These are phyloP conservation scores for Dryobota labecula DNA, from an alignment of 2,888 invertebrate species.

Conservation along the genomic window DNA sequence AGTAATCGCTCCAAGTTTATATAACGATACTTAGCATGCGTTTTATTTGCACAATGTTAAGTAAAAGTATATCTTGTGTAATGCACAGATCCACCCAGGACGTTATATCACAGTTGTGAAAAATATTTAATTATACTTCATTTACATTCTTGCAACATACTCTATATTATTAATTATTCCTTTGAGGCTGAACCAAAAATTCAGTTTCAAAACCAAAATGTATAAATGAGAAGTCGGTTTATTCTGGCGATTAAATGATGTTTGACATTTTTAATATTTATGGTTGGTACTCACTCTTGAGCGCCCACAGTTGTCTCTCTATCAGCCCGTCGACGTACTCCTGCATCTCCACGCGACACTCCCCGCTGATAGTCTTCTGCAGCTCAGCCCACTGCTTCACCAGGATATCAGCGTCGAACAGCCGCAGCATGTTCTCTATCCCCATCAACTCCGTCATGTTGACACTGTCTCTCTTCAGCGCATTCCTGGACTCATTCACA, in stretches of 20 bases:
- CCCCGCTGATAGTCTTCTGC: constrained; percentile 84
- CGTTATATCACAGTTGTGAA: constrained; percentile 45
- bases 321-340: constrained; percentile 91
- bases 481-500: constrained; percentile 83
- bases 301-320: constrained; percentile 92
- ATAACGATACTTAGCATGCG: constrained; percentile 49
- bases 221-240: not conserved
- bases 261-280: constrained; percentile 12
- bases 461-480: constrained; percentile 67
- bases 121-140: constrained; percentile 20
- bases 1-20: constrained; percentile 48
- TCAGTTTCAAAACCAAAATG: constrained; percentile 31
- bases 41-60: constrained; percentile 59
- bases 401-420: constrained; percentile 90
- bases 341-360: constrained; percentile 91
- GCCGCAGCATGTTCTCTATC: constrained; percentile 89
- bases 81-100: constrained; percentile 29
- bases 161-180: not conserved
- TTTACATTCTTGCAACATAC: constrained; percentile 31
- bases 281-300: constrained; percentile 92
- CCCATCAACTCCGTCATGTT: constrained; percentile 74
- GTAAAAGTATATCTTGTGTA: constrained; percentile 62
- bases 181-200: not conserved
- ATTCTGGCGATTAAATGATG: not conserved
- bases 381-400: constrained; percentile 90